Base-by-base conservation (phyloP, 2,888 invertebrate species). In the Lordiphosa fenestrarum region DNA sequence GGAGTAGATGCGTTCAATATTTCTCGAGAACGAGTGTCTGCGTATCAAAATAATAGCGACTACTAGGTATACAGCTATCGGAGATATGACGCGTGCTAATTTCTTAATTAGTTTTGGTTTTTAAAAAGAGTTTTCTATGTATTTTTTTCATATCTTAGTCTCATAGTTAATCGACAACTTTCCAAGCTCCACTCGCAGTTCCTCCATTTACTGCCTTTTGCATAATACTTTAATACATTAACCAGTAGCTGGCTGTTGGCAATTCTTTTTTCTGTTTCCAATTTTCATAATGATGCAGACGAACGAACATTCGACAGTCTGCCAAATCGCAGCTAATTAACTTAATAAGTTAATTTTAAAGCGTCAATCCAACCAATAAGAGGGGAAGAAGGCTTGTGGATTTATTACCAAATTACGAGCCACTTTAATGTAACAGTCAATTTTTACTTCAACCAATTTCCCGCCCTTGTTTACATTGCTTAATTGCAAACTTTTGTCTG, bases 221-320 rank as follows among this genome's bases (percentile, higher is more conserved):
- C 80, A 80, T 80, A 82, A 76, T 72, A 69, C 81, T 73, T 77
- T 81, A 66, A 76, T 59, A 80, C 50, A 63, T 80, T 83, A 80
- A 80, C 77, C 83, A 71, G 80, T 78, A 80, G 80, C 80, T 19
- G 19, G 19, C 19, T 73, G 73, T 41, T 66, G 9, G 61, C 56
- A 60, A 59, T 23, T 39, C 30, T 47, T 47, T 53, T 47, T 33
- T 38, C 15, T 23, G 6, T 53, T 66, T 72, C 67, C 64, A 83
- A 80, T 83, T 81, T 81, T 80, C 63, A 74, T 81, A 81, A 81
- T 83, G 83, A 80, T 53, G 69, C 52, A 33, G 55, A 46, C 48
- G 3, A 52, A 57, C 55, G 21, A 57, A 25, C 51, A 52, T 49
- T 58, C 51, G 42, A 13, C 47, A 21, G 35, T 33, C 58, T 30